Evolutionary conservation across 2,888 invertebrate species (phyloP), one percentile per base, ranked within the genome.

Genomic region (Papilio demoleus): DNA sequence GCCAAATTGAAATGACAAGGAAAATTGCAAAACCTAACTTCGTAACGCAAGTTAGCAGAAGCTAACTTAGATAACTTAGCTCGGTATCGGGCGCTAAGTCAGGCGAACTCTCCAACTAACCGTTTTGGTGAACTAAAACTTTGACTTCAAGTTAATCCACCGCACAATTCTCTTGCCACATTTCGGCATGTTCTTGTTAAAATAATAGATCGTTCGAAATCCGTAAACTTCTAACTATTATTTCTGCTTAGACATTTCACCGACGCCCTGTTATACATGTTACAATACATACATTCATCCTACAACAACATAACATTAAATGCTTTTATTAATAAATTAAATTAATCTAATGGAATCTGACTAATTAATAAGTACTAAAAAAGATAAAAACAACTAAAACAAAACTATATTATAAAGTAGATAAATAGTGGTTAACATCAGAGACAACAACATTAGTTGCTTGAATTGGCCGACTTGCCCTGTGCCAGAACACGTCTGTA

Each of bases 61-160:
- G 80, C 84, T 85, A 88, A 88, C 84, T 85, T 81, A 78, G 85
- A 86, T 88, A 88, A 88, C 81, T 89, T 84, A 84, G 84, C 85
- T 77, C 78, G 79, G 81, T 88, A 88, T 89, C 88, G 85, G 83
- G 85, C 84, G 88, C 86, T 88, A 88, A 88, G 88, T 90, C 87
- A 86, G 85, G 74, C 80, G 78, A 87, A 88, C 83, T 87, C 79
- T 74, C 77, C 75, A 85, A 87, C 87, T 81, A 81, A 86, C 83
- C 86, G 84, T 85, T 90, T 86, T 84, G 85, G 79, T 81, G 82
- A 81, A 75, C 76, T 73, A 70, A 77, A 87, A 88, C 82, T 88
- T 87, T 77, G 78, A 74, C 82, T 76, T 73, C 73, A 73, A 78
- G 74, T 76, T 78, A 76, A 77, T 77, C 74, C 72, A 50, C 63